Evolutionary conservation across 1,140 invertebrate genomes (phyloP), one percentile per base, ranked within the genome.

Genomic region (Centruroides vittatus): DNA sequence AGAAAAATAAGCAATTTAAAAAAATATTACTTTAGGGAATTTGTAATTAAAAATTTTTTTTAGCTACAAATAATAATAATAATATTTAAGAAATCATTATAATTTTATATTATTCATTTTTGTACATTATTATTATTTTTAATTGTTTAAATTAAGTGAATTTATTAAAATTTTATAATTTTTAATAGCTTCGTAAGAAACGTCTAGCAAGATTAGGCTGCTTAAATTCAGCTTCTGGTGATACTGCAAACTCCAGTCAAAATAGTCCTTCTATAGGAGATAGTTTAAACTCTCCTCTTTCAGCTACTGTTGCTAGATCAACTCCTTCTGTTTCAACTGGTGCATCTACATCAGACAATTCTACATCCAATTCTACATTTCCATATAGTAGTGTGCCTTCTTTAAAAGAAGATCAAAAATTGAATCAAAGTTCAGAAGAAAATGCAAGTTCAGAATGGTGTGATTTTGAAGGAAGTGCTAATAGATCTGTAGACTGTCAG

Each of bases 151-250:
- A n/a, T n/a, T n/a, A n/a, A n/a, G n/a, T n/a, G n/a, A 41, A 41
- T 4, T 41, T 41, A 12, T 60, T 58, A 23, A 41, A 41, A 41
- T 41, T 41, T 4, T 41, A 35, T 5, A 61, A 46, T 52, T 67
- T 65, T 64, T 57, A 74, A 36, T 68, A 86, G 85, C 85, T 86
- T 68, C 78, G 85, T 52, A 77, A 79, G 57, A 75, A 83, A 66
- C 76, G 85, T 53, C 73, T 86, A 65, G 84, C 83, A 6, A 78
- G 83, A 48, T 72, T 86, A 65, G 81, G 64, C 63, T 65, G 47
- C 67, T 41, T 41, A 41, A 41, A 5, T 41, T 41, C 41, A 41
- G 41, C 41, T 41, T 6, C 41, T 6, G 41, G 41, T 8, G 41
- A 41, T 41, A 41, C 41, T 3, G 3, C 41, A 5, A 41, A 41